Percentiles rank a stretch among this genome's conserved stretches.
Evolutionary conservation across 2,797 vertebrate genomes (phyloP).

Genomic region (Coluber constrictor): DNA sequence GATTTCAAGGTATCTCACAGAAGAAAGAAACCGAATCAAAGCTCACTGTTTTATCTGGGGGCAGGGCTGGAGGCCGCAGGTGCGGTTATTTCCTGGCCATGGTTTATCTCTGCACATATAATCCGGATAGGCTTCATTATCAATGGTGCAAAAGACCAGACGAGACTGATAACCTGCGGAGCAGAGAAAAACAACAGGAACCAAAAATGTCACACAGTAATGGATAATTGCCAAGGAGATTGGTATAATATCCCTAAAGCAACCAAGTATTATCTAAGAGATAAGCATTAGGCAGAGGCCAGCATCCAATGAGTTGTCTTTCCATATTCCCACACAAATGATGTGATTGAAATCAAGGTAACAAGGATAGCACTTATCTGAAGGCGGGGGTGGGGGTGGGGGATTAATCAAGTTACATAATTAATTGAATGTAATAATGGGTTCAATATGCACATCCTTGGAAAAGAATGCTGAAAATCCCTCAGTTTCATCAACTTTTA

Average conservation of each 20-base stretch:
- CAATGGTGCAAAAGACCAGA: conserved; percentile 86
- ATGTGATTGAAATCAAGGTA: neutral
- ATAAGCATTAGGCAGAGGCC: neutral
- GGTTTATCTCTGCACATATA: conserved; percentile 81
- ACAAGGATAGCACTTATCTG: neutral
- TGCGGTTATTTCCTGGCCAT: conserved; percentile 78
- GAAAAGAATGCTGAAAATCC: neutral
- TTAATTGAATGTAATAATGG: neutral
- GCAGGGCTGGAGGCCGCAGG: conserved; percentile 85
- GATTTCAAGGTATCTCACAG: neutral
- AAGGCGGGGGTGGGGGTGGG: neutral
- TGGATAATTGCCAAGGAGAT: neutral
- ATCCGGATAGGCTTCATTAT: conserved; percentile 86
- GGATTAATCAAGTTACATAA: neutral
- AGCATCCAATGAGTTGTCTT: rapidly evolving
- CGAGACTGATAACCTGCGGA: conserved; percentile 87
- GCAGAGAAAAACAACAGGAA: conserved; percentile 11
- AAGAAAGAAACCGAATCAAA: conserved; percentile 16
- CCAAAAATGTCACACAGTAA: neutral
- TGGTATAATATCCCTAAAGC: neutral
- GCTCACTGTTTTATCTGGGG: conserved; percentile 83
- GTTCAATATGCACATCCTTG: neutral
- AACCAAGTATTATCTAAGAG: neutral
- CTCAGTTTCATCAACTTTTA: neutral
- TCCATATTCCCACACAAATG: neutral